A percentile compares a stretch with the other conserved stretches of the same genome.
phyloP scores from a whole-genome alignment of 2,888 invertebrate species.

The Machimus rusticus region DNA sequence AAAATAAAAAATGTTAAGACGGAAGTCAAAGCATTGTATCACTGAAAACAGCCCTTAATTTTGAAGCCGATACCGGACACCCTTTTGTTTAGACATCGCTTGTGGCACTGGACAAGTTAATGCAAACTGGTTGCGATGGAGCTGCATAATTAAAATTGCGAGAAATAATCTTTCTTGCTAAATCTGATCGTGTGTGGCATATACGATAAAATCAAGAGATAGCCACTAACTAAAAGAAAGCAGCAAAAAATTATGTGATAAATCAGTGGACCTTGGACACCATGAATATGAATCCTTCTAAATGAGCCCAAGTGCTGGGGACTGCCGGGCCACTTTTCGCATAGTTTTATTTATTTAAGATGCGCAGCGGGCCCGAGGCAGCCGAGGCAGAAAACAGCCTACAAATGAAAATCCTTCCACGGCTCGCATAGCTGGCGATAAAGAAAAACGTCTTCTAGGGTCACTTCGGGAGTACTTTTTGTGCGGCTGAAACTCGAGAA shows the following conservation, averaged over 20 bases:
- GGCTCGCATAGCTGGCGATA: neutral
- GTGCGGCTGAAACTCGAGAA: conserved; percentile 21
- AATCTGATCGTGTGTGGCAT: neutral
- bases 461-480: neutral
- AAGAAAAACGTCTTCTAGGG: neutral
- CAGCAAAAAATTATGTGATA: neutral
- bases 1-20: too few species aligned
- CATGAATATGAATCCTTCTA: conserved; percentile 29
- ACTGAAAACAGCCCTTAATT: neutral
- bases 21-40: too few species aligned
- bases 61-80: neutral
- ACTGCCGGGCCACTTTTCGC: neutral
- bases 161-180: neutral
- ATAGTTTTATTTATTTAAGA: neutral
- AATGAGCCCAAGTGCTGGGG: conserved; percentile 9
- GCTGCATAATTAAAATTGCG: neutral
- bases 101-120: neutral
- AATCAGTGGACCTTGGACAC: neutral
- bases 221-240: neutral
- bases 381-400: neutral
- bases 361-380: neutral
- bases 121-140: neutral
- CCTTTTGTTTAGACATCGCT: neutral
- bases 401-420: neutral
- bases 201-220: neutral